A percentile compares a stretch with the other conserved stretches of the same genome.
Evolutionary conservation across 1,140 invertebrate species (phyloP).

Genomic region (Cephus cinctus): DNA sequence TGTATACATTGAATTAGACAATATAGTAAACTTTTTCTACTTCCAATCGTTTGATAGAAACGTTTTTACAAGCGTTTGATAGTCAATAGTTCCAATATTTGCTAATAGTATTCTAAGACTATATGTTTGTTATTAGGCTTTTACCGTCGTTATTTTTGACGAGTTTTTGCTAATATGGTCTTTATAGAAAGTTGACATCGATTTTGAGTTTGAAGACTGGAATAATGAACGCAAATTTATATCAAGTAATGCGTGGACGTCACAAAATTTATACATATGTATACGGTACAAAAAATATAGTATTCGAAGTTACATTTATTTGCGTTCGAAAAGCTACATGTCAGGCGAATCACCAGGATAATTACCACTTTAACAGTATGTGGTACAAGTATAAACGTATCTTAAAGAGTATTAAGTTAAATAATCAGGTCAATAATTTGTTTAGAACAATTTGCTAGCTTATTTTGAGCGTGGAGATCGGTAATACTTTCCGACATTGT

Average conservation of each 20-base stretch:
- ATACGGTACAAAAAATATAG: neutral
- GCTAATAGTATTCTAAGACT: too few relatives aligned
- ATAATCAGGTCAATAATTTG: conserved; percentile 46
- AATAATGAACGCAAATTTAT: too few relatives aligned
- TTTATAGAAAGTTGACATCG: too few relatives aligned
- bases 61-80: too few relatives aligned
- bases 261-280: neutral
- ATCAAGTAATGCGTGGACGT: too few relatives aligned
- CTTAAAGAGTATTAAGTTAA: conserved; percentile 14
- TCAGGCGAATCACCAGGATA: neutral
- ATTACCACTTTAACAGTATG: neutral
- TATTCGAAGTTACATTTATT: neutral
- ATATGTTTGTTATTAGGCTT: too few relatives aligned
- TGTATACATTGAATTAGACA: too few relatives aligned
- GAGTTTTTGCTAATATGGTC: too few relatives aligned
- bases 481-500: conserved; percentile 32
- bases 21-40: too few relatives aligned
- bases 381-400: neutral
- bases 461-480: conserved; percentile 26
- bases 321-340: neutral
- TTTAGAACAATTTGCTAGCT: conserved; percentile 45
- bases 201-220: too few relatives aligned
- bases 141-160: too few relatives aligned
- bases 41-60: too few relatives aligned
- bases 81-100: neutral